Evolutionary conservation across 2,888 invertebrate species (phyloP).

Genomic region (Drosophila monieri): DNA sequence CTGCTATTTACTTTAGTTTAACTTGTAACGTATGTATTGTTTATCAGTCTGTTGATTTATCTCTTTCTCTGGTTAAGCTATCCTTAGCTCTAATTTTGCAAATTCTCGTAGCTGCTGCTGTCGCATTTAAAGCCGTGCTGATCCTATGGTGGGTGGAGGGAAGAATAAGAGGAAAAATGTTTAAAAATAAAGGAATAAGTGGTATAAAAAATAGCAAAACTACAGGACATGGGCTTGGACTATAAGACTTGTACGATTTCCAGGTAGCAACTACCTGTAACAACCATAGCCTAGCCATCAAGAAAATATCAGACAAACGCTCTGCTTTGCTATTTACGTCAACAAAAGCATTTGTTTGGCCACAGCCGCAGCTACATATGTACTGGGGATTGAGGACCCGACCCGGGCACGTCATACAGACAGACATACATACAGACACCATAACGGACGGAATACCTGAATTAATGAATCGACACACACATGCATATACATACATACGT

Average conservation of each 20-base stretch:
- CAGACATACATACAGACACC: conserved; percentile 9
- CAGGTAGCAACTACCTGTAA: conserved; percentile 41
- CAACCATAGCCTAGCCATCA: conserved; percentile 28
- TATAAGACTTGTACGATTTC: conserved; percentile 19
- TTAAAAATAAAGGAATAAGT: conserved; percentile 11
- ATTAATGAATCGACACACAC: conserved; percentile 61
- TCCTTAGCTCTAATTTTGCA: conserved; percentile 75
- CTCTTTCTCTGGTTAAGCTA: conserved; percentile 71
- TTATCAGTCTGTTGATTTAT: conserved; percentile 84
- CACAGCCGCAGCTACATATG: neutral
- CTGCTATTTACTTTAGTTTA: conserved; percentile 74
- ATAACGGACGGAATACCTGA: conserved; percentile 54
- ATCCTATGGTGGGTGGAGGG: conserved; percentile 29
- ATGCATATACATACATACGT: conserved; percentile 15
- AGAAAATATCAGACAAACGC: conserved; percentile 15
- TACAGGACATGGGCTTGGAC: neutral
- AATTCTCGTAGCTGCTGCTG: conserved; percentile 64
- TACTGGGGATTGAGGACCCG: neutral
- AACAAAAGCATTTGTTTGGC: conserved; percentile 40
- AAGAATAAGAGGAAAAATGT: conserved; percentile 21
- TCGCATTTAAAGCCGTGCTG: conserved; percentile 48
- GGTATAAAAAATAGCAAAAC: conserved; percentile 32
- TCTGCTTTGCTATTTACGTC: conserved; percentile 52
- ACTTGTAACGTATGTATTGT: conserved; percentile 78
- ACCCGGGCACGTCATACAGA: conserved; percentile 29